Evolutionary conservation across 2,797 vertebrate species (phyloP).

Genomic region (Mormyrus hasselquistii): DNA sequence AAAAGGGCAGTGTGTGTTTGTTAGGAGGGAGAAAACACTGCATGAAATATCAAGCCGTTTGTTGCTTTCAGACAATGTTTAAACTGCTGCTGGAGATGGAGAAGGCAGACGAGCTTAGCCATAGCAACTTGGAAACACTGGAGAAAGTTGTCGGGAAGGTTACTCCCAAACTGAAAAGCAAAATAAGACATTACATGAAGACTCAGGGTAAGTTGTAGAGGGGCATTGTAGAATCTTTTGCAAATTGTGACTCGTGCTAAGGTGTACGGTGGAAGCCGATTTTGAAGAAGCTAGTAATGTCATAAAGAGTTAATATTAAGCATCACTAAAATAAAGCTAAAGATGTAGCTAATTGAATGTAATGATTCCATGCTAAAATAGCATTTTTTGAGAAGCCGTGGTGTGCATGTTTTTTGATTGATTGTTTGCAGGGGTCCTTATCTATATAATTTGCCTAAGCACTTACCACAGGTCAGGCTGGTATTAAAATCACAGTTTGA

Average conservation of each 20-base stretch:
- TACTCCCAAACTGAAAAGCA: conserved; percentile 50
- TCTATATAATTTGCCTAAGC: neutral
- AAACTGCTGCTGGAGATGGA: conserved; percentile 70
- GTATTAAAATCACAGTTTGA: neutral
- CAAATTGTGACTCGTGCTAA: neutral
- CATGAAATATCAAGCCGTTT: neutral
- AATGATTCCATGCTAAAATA: neutral
- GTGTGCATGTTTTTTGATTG: neutral
- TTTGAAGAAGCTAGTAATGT: neutral
- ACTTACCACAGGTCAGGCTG: neutral
- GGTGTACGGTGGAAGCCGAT: neutral
- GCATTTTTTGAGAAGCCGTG: neutral
- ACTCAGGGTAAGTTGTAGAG: conserved; percentile 36
- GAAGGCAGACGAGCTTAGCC: conserved; percentile 51
- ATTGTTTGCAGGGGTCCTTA: neutral
- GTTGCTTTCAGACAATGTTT: conserved; percentile 62
- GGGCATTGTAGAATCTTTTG: neutral
- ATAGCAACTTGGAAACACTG: conserved; percentile 55
- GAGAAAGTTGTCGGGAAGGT: conserved; percentile 32
- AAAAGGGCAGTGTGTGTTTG: neutral
- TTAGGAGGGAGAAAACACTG: neutral
- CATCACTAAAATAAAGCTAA: neutral
- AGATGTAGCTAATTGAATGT: neutral
- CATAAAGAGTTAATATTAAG: neutral
- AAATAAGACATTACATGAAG: conserved; percentile 53